Conservation (phyloP, 2,888 invertebrate species). For the Aricia artaxerxes region DNA sequence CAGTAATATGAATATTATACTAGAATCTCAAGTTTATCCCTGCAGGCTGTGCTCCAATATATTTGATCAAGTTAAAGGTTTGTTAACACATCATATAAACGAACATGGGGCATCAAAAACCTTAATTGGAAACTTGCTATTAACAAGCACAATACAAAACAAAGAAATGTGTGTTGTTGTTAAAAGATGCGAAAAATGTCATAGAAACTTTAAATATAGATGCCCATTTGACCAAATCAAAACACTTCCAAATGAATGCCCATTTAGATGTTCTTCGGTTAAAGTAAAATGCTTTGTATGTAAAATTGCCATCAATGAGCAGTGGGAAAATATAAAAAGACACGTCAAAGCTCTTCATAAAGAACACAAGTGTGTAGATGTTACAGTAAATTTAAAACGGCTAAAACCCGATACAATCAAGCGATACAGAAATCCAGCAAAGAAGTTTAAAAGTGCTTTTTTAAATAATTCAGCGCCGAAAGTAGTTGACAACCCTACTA, state of each 20-base stretch:
- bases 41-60: constrained; percentile 62
- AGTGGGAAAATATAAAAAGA: constrained; percentile 62
- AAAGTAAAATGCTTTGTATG: constrained; percentile 61
- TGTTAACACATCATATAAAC: constrained; percentile 56
- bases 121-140: constrained; percentile 36
- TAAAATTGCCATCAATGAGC: constrained; percentile 52
- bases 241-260: constrained; percentile 60
- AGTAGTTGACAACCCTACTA: constrained; percentile 12
- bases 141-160: constrained; percentile 32
- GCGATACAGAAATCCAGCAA: constrained; percentile 1
- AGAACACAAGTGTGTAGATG: constrained; percentile 59
- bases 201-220: constrained; percentile 60
- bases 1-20: constrained; percentile 34
- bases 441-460: constrained; percentile 8
- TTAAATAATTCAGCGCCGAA: not conserved
- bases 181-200: constrained; percentile 63
- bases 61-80: constrained; percentile 49
- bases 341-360: constrained; percentile 63
- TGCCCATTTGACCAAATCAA: constrained; percentile 59
- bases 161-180: constrained; percentile 55
- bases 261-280: constrained; percentile 55
- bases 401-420: constrained; percentile 45
- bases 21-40: constrained; percentile 51
- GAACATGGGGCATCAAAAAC: constrained; percentile 49
- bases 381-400: constrained; percentile 53